Percentiles rank a stretch among this genome's conserved stretches.
Evolutionary conservation across 2,797 vertebrate species (phyloP).

Genomic region (Nothura maculosa): DNA sequence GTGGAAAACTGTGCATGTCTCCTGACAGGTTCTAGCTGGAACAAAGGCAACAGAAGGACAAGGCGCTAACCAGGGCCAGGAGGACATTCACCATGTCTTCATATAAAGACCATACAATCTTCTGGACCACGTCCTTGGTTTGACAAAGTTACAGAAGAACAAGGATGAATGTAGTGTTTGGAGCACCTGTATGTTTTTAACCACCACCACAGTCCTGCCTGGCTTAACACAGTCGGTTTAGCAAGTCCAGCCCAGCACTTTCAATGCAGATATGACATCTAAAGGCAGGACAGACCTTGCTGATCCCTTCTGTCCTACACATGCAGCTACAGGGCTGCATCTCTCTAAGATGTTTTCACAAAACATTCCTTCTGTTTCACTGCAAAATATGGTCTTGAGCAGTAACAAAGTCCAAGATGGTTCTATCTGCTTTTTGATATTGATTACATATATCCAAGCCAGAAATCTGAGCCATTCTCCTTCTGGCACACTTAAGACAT

Average conservation of each 20-base stretch:
- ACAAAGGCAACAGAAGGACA: not conserved
- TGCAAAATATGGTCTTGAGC: not conserved
- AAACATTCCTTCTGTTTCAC: not conserved
- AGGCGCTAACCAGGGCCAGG: not conserved
- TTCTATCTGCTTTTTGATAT: not conserved
- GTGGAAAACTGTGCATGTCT: not conserved
- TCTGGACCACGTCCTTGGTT: not conserved
- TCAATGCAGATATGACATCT: not conserved
- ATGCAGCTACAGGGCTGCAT: not conserved
- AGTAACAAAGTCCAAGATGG: not conserved
- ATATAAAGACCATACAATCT: not conserved
- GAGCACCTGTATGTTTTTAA: no score
- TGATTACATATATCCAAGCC: not conserved
- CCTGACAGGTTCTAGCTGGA: not conserved
- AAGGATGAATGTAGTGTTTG: not conserved
- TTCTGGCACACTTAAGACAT: not conserved
- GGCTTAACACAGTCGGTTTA: fast-evolving
- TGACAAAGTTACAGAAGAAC: not conserved
- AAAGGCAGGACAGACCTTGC: not conserved
- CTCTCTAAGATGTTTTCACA: fast-evolving
- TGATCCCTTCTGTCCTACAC: fast-evolving
- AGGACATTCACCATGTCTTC: not conserved
- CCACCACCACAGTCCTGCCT: not conserved
- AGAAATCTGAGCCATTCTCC: not conserved
- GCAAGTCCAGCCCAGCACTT: not conserved